Evolutionary conservation across 2,797 vertebrate species (phyloP), one percentile per base, ranked within the genome.

Genomic region (Lophura swinhoii): DNA sequence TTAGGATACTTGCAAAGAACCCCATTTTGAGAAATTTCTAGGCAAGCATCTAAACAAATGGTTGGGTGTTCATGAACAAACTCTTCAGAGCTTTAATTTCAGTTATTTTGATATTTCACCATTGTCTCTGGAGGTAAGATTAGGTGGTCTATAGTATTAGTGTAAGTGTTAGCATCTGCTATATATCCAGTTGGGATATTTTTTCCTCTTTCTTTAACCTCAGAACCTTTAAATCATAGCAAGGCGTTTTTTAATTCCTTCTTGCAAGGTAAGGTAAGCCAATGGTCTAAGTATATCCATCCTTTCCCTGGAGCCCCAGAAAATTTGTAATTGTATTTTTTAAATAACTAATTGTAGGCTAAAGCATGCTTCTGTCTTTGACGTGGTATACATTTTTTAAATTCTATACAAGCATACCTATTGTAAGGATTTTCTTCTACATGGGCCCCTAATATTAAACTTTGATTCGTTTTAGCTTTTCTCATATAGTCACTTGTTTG

Each of bases 381-480:
- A 26, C 8, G 33, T 4, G 44, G 39, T 17, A 51, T 9, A n/a
- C 43, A 44, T n/a, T 12, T 76, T 90, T 92, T 29, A 89, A 92
- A 80, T 89, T 74, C 91, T 70, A 24, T 85, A 39, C 4, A 2
- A 24, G 8, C 53, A 39, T 72, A 35, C 43, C 48, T 84, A 81
- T 51, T 6, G 55, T 48, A 59, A 43, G 17, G 13, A 60, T 83
- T 68, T 87, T 75, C 83, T 83, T 79, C 24, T 83, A 46, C 90
- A 67, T 22, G 60, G 43, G 35, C 44, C 59, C 93, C 59, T 66
- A 37, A 20, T 22, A 59, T 73, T 68, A 82, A 69, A 87, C 3
- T 29, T 83, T 60, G 63, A 73, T 95, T 95, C 85, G 26, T 77
- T 95, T 90, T 69, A 93, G 9, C 20, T 26, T 92, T 63, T 43